Conservation (phyloP, 2,113 vertebrate genomes). For the Salvator merianae region DNA sequence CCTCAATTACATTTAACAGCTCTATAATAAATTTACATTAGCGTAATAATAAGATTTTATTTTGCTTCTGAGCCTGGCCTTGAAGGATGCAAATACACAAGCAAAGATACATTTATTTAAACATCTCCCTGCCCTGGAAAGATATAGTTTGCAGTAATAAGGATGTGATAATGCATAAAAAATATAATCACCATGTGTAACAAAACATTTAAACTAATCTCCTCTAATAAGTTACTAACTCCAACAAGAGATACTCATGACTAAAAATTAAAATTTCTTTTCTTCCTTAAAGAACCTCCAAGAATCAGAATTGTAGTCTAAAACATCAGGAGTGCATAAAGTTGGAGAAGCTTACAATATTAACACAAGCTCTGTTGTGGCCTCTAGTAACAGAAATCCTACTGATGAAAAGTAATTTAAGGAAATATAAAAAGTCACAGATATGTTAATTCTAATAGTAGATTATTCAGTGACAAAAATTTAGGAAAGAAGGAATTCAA, state of each 20-base stretch:
- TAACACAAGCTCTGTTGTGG: too few relatives aligned
- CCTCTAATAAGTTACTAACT: conserved; percentile 66
- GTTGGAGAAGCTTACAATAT: too few relatives aligned
- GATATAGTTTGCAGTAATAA: conserved; percentile 64
- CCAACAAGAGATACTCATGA: conserved; percentile 53
- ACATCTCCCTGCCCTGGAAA: conserved; percentile 54
- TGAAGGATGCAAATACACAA: conserved; percentile 40
- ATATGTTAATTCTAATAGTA: too few relatives aligned
- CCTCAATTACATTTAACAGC: conserved; percentile 36
- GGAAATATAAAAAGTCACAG: too few relatives aligned
- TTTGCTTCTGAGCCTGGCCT: conserved; percentile 43
- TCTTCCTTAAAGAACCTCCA: conserved; percentile 31
- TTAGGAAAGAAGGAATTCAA: too few relatives aligned
- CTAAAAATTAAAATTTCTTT: conserved; percentile 55
- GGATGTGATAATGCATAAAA: conserved; percentile 53
- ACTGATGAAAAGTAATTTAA: too few relatives aligned
- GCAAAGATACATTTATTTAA: conserved; percentile 38
- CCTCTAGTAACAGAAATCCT: too few relatives aligned
- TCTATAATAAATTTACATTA: conserved; percentile 40
- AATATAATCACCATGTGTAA: conserved; percentile 63
- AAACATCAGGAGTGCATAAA: too few relatives aligned
- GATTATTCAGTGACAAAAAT: too few relatives aligned
- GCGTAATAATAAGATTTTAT: conserved; percentile 44
- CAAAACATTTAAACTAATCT: conserved; percentile 53
- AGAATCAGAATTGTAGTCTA: too few relatives aligned